Evolutionary conservation across 2,888 invertebrate genomes (phyloP), one percentile per base, ranked within the genome.

Genomic region (Hypomecis atomaria): DNA sequence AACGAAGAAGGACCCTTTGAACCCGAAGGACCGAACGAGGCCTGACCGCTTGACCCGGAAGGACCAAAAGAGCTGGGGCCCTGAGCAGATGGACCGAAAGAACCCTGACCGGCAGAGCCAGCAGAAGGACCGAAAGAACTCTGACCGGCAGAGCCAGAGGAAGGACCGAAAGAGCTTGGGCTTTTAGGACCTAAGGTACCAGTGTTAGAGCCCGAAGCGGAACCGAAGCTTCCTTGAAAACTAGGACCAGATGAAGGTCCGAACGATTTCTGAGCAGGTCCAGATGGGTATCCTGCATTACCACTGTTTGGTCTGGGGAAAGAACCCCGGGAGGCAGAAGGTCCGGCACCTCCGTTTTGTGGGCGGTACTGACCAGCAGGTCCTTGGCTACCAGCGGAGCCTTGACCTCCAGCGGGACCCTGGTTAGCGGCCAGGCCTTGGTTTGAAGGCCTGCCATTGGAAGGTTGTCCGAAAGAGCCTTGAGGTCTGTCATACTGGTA

Each of bases 401-500:
- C 40, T 40, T 40, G 40, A 10, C 9, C 9, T 9, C 6, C 40
- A 40, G 40, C 8, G 7, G 40, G 10, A 0, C 40, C 40, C 40
- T 40, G 40, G 10, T 40, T 40, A 40, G 0, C 40, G 10, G 4
- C 40, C 8, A 59, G 37, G 5, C 58, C 57, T 37, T 65, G 65
- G 60, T 37, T 60, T 40, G 38, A 52, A 23, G 40, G 40, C 8
- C n/a, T 52, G 23, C 40, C n/a, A 5, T 33, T 40, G 33, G 52
- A 40, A 10, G 40, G 33, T 4, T 36, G 36, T 38, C 52, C 53
- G 44, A 62, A 57, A 10, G 63, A 57, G 37, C 67, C 59, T 43
- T 76, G 76, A 33, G 84, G 82, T 9, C 62, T 73, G 58, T 77
- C 69, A 59, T 82, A 82, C 23, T 81, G 69, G 58, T 82, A 82